Evolutionary conservation across 64 coral and sea anemone genomes (phyloP).

Genomic region (Porites lutea): DNA sequence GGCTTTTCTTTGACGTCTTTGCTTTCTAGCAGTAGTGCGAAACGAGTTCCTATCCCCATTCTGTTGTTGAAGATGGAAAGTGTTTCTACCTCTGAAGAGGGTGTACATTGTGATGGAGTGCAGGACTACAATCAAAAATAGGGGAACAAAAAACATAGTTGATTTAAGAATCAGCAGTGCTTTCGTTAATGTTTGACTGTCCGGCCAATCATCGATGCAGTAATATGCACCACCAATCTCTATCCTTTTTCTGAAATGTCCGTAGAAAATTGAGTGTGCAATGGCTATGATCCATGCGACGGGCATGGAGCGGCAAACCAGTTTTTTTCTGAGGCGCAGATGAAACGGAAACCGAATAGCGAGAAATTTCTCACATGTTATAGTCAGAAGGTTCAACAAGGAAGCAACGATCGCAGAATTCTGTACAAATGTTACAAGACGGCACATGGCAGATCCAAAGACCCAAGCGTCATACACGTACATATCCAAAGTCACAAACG

Average conservation of each 20-base stretch:
- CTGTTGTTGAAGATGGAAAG: neutral
- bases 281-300: constrained; percentile 57
- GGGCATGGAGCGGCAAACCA: constrained; percentile 46
- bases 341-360: constrained; percentile 69
- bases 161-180: neutral
- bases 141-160: neutral
- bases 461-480: constrained; percentile 75
- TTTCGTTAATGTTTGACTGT: neutral
- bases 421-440: constrained; percentile 59
- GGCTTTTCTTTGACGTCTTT: constrained; percentile 30
- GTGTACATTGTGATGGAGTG: constrained; percentile 23
- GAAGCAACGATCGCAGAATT: constrained; percentile 37
- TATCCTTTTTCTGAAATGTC: neutral
- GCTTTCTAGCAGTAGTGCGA: neutral
- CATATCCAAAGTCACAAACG: constrained; percentile 58
- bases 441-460: constrained; percentile 70
- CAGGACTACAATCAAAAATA: neutral
- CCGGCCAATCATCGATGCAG: neutral
- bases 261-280: neutral
- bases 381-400: constrained; percentile 59
- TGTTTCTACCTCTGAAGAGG: neutral
- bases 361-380: constrained; percentile 80
- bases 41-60: neutral
- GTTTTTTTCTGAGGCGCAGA: constrained; percentile 26
- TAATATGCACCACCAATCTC: neutral